These are phyloP conservation scores for Larimichthys polyactis DNA, from an alignment of 2,113 vertebrate genomes.

Conservation along the genomic window DNA sequence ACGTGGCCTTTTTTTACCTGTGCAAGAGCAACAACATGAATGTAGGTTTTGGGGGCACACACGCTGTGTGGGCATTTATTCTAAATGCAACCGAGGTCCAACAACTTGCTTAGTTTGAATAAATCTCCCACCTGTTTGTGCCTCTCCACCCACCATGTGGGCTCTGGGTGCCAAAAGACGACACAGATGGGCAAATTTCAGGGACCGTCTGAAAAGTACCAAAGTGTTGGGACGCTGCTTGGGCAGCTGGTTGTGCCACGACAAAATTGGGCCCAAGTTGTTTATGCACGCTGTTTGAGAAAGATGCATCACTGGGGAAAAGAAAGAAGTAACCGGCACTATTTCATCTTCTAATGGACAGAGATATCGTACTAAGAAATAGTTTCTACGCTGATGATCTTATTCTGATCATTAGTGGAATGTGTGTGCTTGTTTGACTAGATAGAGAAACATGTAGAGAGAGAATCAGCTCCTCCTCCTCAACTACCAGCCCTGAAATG, in stretches of 20 bases:
- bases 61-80: too few species aligned
- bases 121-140: conserved; percentile 1
- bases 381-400: background rate
- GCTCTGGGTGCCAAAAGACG: too few species aligned
- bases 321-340: too few species aligned
- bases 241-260: too few species aligned
- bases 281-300: too few species aligned
- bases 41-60: too few species aligned
- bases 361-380: background rate
- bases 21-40: too few species aligned
- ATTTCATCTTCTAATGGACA: background rate
- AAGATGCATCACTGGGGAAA: too few species aligned
- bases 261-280: too few species aligned
- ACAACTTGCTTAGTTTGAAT: conserved; percentile 13
- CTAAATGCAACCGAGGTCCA: background rate
- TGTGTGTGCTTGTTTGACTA: background rate
- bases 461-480: background rate
- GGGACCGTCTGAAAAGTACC: too few species aligned
- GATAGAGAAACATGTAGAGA: background rate
- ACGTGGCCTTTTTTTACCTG: too few species aligned
- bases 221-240: too few species aligned
- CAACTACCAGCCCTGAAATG: background rate
- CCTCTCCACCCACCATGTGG: conserved; percentile 11
- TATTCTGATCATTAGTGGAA: background rate
- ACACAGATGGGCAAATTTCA: background rate